Evolutionary conservation across 2,888 invertebrate genomes (phyloP), one percentile per base, ranked within the genome.

Genomic region (Neoitamus cyanurus): DNA sequence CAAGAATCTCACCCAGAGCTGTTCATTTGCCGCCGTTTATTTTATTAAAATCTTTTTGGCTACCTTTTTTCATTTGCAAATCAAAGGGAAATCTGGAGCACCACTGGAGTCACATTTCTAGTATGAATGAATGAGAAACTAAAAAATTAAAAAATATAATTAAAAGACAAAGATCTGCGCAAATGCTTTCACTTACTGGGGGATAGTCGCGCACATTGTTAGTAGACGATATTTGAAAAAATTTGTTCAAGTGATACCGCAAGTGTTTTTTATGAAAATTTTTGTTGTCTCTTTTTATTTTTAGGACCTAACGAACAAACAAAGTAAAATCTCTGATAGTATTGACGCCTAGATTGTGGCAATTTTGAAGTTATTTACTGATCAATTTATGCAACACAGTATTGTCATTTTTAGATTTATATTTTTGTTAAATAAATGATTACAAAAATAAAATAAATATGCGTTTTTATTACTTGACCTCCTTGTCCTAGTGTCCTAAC

Each of bases 361-460:
- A 37, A 42, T 75, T 75, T 34, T 34, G 37, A 75, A 30, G 30
- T 58, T 78, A 15, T 31, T 46, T 58, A 48, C 31, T 48, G 28
- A 78, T 48, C 15, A 30, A 78, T 58, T 34, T 11, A 34, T 73
- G 73, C 58, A 31, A 25, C 2, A 46, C 25, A 78, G 31, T 78
- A 78, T 78, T 78, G 58, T 78, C n/a, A 42, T 77, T 77, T 77
- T 77, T 78, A 78, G 20, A 78, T 48, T 78, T 78, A 78, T 78
- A 78, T 78, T 58, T 78, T 78, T 78, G 78, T 78, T 58, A 48
- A 78, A 78, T 78, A 78, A 78, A 78, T 20, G 31, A 36, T 75
- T 31, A 75, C 7, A 37, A 34, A 75, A 75, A 58, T 58, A 58
- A 58, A 58, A 20, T 20, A 58, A 58, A 58, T 58, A 9, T 58